Evolutionary conservation across 2,113 vertebrate species (phyloP).

Genomic region (Brachypteracias leptosomus): DNA sequence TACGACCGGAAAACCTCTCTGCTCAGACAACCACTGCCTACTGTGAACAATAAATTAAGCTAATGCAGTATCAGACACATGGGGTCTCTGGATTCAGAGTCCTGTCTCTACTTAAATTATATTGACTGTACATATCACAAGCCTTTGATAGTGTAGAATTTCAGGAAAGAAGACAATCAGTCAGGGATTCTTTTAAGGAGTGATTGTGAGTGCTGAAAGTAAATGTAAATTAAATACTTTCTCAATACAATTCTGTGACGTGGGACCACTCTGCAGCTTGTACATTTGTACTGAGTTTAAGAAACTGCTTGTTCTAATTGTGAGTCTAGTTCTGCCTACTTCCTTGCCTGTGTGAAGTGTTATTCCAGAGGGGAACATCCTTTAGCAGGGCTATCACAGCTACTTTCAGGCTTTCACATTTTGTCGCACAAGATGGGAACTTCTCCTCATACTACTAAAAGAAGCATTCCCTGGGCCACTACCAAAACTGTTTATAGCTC

Average conservation of each 20-base stretch:
- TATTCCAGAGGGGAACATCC: not conserved
- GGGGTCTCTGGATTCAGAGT: not conserved
- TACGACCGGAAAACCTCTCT: not conserved
- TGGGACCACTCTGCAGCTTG: not conserved
- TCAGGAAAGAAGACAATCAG: not conserved
- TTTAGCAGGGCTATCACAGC: not conserved
- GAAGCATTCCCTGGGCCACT: not conserved
- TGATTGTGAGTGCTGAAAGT: not conserved
- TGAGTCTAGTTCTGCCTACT: not conserved
- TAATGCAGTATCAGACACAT: not conserved
- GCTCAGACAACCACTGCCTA: not conserved
- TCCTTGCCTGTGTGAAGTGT: not conserved
- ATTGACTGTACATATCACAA: not conserved
- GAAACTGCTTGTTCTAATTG: not conserved
- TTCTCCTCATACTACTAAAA: not conserved
- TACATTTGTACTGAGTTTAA: not conserved
- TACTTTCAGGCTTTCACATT: not conserved
- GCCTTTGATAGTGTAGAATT: not conserved
- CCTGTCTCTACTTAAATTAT: not conserved
- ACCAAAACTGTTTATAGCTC: not conserved
- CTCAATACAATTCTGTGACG: not conserved
- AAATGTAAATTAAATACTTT: not conserved
- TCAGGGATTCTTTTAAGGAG: not conserved
- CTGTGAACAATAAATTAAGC: slow-evolving; percentile 34
- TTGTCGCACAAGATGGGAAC: not conserved